Percentiles rank a stretch among this genome's conserved stretches.
These are phyloP conservation scores for Vicugna pacos DNA, from an alignment of 2,113 vertebrate species.

Conservation along the genomic window DNA sequence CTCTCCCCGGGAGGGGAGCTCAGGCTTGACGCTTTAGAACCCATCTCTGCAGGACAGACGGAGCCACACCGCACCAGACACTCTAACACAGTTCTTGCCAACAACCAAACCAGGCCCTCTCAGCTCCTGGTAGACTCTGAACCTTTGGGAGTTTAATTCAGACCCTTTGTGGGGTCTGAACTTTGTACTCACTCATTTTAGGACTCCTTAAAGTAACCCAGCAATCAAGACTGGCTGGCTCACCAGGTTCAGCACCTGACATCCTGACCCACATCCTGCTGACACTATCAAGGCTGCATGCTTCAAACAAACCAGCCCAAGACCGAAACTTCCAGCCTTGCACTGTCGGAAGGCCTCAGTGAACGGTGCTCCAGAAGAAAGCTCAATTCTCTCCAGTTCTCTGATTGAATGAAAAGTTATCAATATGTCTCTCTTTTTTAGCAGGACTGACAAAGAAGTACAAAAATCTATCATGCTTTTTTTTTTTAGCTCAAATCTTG, in stretches of 20 bases:
- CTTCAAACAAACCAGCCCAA: background rate
- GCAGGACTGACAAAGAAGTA: slow-evolving; percentile 50
- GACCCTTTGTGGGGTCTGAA: background rate
- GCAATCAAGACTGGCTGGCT: background rate
- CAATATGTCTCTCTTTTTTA: slow-evolving; percentile 33
- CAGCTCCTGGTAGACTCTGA: background rate
- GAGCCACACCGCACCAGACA: background rate
- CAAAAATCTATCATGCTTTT: slow-evolving; percentile 48
- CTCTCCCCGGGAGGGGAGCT: background rate
- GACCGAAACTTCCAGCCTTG: background rate
- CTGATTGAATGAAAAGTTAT: slow-evolving; percentile 53
- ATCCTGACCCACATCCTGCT: background rate
- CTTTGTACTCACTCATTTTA: background rate
- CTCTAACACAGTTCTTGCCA: background rate
- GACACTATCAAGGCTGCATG: background rate
- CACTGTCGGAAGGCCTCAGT: background rate
- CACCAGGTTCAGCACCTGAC: background rate
- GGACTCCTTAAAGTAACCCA: background rate
- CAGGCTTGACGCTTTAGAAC: too few relatives aligned
- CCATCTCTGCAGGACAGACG: background rate
- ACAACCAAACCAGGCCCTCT: background rate
- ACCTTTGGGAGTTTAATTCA: background rate
- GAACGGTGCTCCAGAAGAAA: background rate
- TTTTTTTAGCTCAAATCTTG: slow-evolving; percentile 47
- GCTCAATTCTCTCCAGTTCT: background rate